Percentiles rank a stretch among this genome's conserved stretches.
phyloP scores from a whole-genome alignment of 1,140 invertebrate genomes.

The Lerema accius region DNA sequence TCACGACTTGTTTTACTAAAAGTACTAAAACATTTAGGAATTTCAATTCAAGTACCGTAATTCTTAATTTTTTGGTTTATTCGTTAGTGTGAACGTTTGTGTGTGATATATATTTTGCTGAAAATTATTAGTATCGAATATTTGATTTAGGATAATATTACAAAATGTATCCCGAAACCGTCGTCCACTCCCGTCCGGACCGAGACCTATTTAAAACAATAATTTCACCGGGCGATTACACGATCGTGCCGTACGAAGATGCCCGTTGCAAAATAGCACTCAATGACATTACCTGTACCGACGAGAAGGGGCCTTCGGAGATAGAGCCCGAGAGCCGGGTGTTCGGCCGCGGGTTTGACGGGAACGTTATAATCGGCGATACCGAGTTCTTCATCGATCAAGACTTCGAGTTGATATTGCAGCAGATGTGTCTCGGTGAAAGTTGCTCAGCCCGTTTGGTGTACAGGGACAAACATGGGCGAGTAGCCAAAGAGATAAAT shows the following conservation, averaged over 20 bases:
- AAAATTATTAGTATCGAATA: too few species aligned
- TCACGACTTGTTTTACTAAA: too few species aligned
- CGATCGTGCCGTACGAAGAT: constrained; percentile 70
- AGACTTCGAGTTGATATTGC: constrained; percentile 67
- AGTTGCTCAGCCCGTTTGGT: constrained; percentile 49
- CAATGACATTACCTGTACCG: constrained; percentile 50
- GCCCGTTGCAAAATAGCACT: constrained; percentile 65
- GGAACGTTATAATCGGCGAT: constrained; percentile 71
- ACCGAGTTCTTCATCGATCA: constrained; percentile 64
- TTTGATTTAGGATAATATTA: not conserved
- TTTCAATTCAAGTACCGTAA: too few species aligned
- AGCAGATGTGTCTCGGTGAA: constrained; percentile 71
- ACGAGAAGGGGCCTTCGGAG: constrained; percentile 47
- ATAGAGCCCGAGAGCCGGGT: constrained; percentile 60
- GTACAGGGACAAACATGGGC: constrained; percentile 55
- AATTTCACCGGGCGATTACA: constrained; percentile 63
- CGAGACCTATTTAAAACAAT: constrained; percentile 65
- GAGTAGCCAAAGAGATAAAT: constrained; percentile 54
- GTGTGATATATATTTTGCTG: too few species aligned
- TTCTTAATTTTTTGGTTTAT: too few species aligned
- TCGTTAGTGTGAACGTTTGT: too few species aligned
- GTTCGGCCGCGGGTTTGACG: constrained; percentile 61
- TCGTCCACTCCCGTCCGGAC: constrained; percentile 66
- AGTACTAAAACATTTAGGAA: too few species aligned
- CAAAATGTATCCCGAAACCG: constrained; percentile 53